Conservation (phyloP, 2,888 invertebrate species). For the Drosophila formosana region DNA sequence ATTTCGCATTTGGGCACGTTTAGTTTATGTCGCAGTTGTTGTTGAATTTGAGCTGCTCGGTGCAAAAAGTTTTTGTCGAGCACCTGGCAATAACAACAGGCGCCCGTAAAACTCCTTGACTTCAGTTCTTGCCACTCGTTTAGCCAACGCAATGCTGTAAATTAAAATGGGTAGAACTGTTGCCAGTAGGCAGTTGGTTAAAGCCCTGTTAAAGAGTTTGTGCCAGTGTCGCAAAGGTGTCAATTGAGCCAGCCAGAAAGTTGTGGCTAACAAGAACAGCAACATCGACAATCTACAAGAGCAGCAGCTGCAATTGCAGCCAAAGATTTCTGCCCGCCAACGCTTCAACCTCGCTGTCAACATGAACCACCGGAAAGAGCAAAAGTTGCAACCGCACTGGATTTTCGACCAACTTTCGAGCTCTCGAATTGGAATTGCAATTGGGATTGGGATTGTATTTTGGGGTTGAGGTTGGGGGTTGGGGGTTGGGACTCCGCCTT, state of each 20-base stretch:
- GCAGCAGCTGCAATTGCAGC: constrained; percentile 45
- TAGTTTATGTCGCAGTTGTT: constrained; percentile 52
- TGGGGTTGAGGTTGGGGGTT: background rate
- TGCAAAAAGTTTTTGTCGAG: constrained; percentile 50
- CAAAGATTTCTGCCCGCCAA: background rate
- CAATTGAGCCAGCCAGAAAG: constrained; percentile 69
- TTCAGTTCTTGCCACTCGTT: constrained; percentile 4
- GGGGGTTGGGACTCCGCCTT: constrained; percentile 1
- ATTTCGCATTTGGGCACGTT: constrained; percentile 75
- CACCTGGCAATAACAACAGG: constrained; percentile 68
- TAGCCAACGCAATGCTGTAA: constrained; percentile 32
- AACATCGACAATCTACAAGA: constrained; percentile 32
- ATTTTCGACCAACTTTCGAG: constrained; percentile 46
- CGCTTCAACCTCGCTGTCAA: constrained; percentile 34
- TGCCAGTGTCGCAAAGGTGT: constrained; percentile 54
- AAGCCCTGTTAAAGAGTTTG: constrained; percentile 44
- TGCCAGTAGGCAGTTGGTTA: constrained; percentile 47
- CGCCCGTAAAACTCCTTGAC: constrained; percentile 33
- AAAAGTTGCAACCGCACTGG: constrained; percentile 72
- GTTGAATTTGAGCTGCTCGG: constrained; percentile 47
- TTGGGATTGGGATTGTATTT: constrained; percentile 29
- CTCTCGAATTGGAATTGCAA: constrained; percentile 29
- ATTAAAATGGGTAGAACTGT: constrained; percentile 12
- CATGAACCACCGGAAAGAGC: constrained; percentile 69
- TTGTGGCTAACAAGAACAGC: constrained; percentile 59